Conservation (phyloP, 2,113 vertebrate genomes). For the Natator depressus region DNA sequence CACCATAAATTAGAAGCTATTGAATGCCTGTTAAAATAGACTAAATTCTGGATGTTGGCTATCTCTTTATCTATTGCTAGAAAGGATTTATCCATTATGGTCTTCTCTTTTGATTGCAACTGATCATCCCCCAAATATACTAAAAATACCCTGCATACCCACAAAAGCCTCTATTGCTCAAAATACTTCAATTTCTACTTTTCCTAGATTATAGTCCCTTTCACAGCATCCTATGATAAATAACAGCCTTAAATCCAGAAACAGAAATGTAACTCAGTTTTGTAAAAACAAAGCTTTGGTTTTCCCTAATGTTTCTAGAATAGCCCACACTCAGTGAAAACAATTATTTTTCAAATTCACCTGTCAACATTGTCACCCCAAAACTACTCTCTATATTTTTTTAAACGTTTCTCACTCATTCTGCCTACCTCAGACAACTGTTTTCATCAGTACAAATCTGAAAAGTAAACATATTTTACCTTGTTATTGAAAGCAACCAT, state of each 20-base stretch:
- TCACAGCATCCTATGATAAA: background rate
- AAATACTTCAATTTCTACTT: background rate
- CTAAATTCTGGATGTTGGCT: background rate
- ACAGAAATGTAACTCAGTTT: background rate
- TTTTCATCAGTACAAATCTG: background rate
- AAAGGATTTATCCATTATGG: background rate
- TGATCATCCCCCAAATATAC: background rate
- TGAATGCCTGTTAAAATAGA: background rate
- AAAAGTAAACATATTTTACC: slow-evolving; percentile 73
- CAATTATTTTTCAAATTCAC: background rate
- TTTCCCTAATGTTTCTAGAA: background rate
- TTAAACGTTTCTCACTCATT: background rate
- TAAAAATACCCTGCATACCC: background rate
- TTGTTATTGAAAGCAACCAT: slow-evolving; percentile 96
- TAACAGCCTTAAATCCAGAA: background rate
- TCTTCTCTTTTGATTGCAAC: background rate
- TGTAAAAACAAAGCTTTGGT: background rate
- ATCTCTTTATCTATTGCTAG: background rate
- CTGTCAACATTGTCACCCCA: background rate
- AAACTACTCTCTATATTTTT: background rate
- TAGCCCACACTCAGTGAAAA: background rate
- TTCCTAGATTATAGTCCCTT: background rate
- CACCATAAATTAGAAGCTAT: background rate
- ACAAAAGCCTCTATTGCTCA: background rate
- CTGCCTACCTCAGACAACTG: background rate